Conservation (phyloP, 2,113 vertebrate genomes). For the Nansenia antarctica region DNA sequence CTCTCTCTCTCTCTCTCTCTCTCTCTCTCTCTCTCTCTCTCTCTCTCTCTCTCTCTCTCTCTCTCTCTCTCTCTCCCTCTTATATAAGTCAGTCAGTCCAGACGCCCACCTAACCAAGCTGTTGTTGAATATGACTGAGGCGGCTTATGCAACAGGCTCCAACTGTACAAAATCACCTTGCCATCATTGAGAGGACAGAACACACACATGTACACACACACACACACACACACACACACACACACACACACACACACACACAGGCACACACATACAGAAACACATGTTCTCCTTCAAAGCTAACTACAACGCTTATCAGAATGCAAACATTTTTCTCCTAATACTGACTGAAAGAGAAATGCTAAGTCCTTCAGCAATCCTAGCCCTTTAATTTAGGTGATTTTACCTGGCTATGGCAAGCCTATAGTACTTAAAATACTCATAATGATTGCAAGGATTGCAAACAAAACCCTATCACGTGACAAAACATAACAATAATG, state of each 20-base stretch:
- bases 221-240: constrained; percentile 21
- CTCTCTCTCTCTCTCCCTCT: constrained; percentile 33
- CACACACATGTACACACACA: constrained; percentile 9
- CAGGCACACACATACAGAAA: constrained; percentile 16
- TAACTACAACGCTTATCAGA: constrained; percentile 22
- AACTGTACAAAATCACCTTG: constrained; percentile 52
- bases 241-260: constrained; percentile 10
- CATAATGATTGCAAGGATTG: too few species aligned
- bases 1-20: constrained; percentile 4
- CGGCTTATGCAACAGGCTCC: constrained; percentile 62
- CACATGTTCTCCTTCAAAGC: background rate
- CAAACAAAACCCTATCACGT: too few species aligned
- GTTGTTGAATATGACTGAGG: constrained; percentile 59
- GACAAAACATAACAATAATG: too few species aligned
- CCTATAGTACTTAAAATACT: too few species aligned
- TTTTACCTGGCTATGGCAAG: too few species aligned
- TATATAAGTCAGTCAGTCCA: constrained; percentile 62
- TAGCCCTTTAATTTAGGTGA: too few species aligned
- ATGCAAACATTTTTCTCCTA: background rate
- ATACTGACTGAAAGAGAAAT: background rate
- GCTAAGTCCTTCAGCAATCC: background rate
- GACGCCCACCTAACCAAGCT: constrained; percentile 67
- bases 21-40: background rate
- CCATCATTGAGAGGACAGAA: constrained; percentile 20
- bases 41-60: background rate